A percentile compares a stretch with the other conserved stretches of the same genome.
These are phyloP conservation scores for Tetraodon nigroviridis DNA, from an alignment of 2,113 vertebrate species.

Conservation along the genomic window DNA sequence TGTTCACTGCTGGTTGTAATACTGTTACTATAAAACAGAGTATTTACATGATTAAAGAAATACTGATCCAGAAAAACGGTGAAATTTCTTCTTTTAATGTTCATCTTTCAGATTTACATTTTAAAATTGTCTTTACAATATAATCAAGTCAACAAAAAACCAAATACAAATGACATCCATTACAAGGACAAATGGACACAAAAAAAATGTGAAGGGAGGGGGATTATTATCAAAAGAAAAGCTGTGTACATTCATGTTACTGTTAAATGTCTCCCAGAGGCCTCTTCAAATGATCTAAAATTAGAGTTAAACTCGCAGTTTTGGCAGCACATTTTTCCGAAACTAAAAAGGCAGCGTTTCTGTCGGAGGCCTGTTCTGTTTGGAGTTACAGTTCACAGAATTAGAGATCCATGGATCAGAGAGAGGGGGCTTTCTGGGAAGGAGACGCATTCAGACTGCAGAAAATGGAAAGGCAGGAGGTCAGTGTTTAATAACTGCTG, in stretches of 20 bases:
- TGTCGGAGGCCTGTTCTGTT: slow-evolving; percentile 46
- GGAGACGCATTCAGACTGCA: not conserved
- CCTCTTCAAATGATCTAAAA: slow-evolving; percentile 53
- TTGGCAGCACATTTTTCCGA: slow-evolving; percentile 51
- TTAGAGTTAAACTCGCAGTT: slow-evolving; percentile 28
- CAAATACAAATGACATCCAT: slow-evolving; percentile 73
- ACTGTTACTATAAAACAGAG: no score
- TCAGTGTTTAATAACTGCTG: no score
- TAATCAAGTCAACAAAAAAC: slow-evolving; percentile 76
- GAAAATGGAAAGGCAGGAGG: not conserved
- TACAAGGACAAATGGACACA: slow-evolving; percentile 57
- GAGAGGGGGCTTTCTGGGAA: not conserved
- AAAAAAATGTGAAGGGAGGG: slow-evolving; percentile 37
- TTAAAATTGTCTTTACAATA: slow-evolving; percentile 68
- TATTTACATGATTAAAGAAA: no score
- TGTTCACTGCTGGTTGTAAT: no score
- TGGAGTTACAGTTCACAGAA: slow-evolving; percentile 26
- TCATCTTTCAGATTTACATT: slow-evolving; percentile 49
- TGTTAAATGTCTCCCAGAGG: slow-evolving; percentile 67
- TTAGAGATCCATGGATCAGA: slow-evolving; percentile 5
- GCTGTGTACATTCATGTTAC: slow-evolving; percentile 68
- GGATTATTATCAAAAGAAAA: slow-evolving; percentile 31
- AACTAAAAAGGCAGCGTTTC: slow-evolving; percentile 59
- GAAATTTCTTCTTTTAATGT: slow-evolving; percentile 60
- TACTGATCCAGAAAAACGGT: not conserved